phyloP scores from a whole-genome alignment of 2,113 vertebrate species.

The Microcebus lehilahytsara region DNA sequence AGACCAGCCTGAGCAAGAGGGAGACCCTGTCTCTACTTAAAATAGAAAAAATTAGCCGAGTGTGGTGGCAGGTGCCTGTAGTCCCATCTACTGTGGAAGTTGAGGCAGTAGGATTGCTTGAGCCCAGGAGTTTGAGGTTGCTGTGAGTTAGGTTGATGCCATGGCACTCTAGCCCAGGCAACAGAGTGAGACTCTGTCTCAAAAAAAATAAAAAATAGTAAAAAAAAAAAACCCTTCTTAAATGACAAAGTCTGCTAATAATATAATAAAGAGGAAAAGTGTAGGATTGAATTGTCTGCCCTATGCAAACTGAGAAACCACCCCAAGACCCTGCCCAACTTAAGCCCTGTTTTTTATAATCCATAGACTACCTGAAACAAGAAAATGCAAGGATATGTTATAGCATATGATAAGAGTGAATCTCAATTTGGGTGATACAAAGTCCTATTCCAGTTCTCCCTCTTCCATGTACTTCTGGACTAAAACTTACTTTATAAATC shows the following conservation, averaged over 20 bases:
- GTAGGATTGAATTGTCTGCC: neutral
- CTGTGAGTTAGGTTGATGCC: no score
- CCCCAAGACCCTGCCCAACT: conserved; percentile 8
- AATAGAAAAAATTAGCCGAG: no score
- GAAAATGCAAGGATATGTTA: neutral
- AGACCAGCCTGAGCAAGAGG: no score
- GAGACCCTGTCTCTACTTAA: no score
- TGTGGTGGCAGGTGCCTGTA: no score
- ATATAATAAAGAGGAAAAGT: neutral
- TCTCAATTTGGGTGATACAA: neutral
- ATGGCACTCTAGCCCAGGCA: no score
- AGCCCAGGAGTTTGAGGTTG: no score
- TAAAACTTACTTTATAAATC: neutral
- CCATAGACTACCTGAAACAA: neutral
- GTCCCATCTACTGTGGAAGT: no score
- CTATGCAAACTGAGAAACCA: conserved; percentile 49
- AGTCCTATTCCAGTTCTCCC: neutral
- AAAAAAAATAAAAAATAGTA: no score
- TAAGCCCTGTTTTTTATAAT: neutral
- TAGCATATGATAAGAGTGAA: neutral
- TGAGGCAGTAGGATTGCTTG: no score
- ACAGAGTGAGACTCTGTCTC: no score
- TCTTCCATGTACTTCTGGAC: neutral
- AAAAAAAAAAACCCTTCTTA: neutral
- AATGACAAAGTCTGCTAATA: neutral